Evolutionary conservation across 2,113 vertebrate genomes (phyloP), one percentile per base, ranked within the genome.

Genomic region (Tautogolabrus adspersus): DNA sequence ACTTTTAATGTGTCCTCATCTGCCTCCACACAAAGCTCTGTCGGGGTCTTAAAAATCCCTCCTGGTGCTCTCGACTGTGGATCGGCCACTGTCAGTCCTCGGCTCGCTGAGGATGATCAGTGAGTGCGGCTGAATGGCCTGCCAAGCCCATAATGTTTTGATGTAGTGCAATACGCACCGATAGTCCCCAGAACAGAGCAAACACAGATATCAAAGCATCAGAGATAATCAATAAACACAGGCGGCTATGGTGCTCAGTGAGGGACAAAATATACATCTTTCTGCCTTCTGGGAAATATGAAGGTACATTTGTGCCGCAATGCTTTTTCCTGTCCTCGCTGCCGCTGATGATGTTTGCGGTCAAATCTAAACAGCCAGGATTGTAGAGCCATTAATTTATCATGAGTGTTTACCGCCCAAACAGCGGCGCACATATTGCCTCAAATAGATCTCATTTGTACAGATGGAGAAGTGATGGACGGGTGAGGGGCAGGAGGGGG

Each of bases 1-100:
- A 87, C 79, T 89, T 85, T 89, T 86, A 90, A 92, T 81, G 88
- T 61, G 72, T 87, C 83, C 90, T 92, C 90, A 90, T 89, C 77
- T 87, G 88, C 84, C 78, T 85, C 72, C 62, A 86, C 83, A 87
- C 81, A 88, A 85, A 83, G 72, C 72, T 49, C 72, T 57, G 55
- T 34, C 77, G 34, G 74, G 67, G 81, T 72, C 83, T 77, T 65
- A 69, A 75, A 75, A 80, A 70, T 34, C 8, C 44, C 54, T 85
- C 63, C 59, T 7, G 58, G 71, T 60, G 56, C 71, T 71, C 61
- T 69, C n/a, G 0, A 67, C 52, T 67, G 9, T 2, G 16, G 68
- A 42, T 40, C 21, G 19, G 82, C 44, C 72, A 80, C 75, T 23
- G 22, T 59, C 40, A 78, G 60, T 74, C 78, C 72, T 84, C 60